phyloP scores from a whole-genome alignment of 2,797 vertebrate genomes.

The Sebastes kiyomatsui region DNA sequence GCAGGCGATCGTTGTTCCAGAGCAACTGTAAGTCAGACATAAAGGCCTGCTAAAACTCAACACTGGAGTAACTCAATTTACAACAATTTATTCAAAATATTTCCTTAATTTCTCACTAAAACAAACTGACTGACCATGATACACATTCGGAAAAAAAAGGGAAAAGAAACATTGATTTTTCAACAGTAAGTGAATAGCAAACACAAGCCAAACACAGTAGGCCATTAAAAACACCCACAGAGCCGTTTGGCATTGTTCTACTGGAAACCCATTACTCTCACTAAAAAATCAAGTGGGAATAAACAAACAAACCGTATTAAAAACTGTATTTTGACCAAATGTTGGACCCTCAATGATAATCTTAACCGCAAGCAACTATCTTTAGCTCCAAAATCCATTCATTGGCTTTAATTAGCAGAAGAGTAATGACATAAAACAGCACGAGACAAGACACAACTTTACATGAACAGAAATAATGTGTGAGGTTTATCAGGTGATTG shows the following conservation, averaged over 20 bases:
- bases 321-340: conserved; percentile 40
- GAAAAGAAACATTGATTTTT: conserved; percentile 52
- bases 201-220: conserved; percentile 52
- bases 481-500: background rate
- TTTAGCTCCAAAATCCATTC: background rate
- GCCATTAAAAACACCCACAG: conserved; percentile 67
- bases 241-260: conserved; percentile 60
- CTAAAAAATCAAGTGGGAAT: conserved; percentile 43
- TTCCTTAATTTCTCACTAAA: conserved; percentile 10
- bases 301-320: conserved; percentile 49
- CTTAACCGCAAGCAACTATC: background rate
- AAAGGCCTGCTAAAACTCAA: background rate
- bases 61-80: background rate
- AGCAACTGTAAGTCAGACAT: conserved; percentile 1
- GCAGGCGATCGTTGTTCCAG: background rate
- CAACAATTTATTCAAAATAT: background rate
- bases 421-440: background rate
- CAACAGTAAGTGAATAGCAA: conserved; percentile 42
- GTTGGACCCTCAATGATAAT: conserved; percentile 13
- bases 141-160: conserved; percentile 7
- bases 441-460: background rate
- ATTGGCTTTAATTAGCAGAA: background rate
- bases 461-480: background rate
- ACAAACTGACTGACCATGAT: conserved; percentile 15
- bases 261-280: conserved; percentile 48